phyloP scores from a whole-genome alignment of 2,113 vertebrate genomes.

The Calyptomena viridis region DNA sequence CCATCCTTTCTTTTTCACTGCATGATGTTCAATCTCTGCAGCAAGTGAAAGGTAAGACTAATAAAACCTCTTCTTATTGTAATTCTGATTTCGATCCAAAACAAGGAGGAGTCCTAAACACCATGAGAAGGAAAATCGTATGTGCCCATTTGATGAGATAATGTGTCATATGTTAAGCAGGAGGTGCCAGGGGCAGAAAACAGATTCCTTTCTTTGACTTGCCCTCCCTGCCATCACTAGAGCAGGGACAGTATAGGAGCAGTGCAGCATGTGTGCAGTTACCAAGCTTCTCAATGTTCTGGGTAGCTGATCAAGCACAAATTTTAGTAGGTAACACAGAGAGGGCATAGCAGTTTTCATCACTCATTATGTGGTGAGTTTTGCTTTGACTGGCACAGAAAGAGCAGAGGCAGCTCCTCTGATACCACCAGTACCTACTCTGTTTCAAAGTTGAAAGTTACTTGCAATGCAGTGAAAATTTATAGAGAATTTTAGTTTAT shows the following conservation, averaged over 20 bases:
- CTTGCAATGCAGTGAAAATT: neutral
- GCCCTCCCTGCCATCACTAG: neutral
- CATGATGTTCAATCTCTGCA: neutral
- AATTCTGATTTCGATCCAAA: neutral
- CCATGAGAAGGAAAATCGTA: neutral
- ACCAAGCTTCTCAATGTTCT: neutral
- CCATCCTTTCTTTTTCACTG: neutral
- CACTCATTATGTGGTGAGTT: neutral
- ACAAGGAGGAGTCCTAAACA: neutral
- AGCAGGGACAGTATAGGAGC: neutral
- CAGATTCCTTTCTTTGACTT: neutral
- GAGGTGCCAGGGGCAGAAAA: neutral
- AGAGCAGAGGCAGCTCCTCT: neutral
- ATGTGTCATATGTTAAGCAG: neutral
- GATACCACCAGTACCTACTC: neutral
- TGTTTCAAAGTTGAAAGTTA: neutral
- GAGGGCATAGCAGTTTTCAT: neutral
- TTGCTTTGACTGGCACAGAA: neutral
- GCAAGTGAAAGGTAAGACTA: neutral
- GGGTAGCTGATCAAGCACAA: neutral
- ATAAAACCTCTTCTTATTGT: neutral
- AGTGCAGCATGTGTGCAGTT: fast-evolving
- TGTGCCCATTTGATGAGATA: neutral
- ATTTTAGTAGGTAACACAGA: neutral
- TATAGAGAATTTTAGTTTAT: neutral